Base-by-base conservation (phyloP, 2,797 vertebrate species). In the Delichon dasypus region DNA sequence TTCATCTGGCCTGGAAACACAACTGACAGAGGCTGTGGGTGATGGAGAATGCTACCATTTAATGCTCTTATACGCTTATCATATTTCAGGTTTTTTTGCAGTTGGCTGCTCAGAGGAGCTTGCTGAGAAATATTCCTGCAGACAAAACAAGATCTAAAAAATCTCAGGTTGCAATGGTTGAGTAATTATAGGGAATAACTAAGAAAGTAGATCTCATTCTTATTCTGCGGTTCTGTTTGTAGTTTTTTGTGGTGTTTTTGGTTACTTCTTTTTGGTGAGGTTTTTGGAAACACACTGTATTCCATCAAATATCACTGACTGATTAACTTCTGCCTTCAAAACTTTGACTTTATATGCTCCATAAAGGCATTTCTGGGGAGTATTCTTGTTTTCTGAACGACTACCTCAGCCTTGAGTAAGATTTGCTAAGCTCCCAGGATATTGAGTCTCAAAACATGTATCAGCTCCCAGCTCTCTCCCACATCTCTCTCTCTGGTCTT, bases 1-100 rank as follows among this genome's bases (percentile, higher is more conserved):
- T 95, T 95, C 80, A 89, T 94, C 68, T 94, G 91, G 82, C 45
- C 60, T 94, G 73, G 71, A 94, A 96, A 54, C 58, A 95, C 80
- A 93, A 91, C 53, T 94, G 89, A 87, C 57, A 82, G 79, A 84
- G 93, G 71, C 80, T 85, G 88, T 65, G 88, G 71, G 85, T 91
- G 85, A 94, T 55, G 29, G 61, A 89, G 86, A 96, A 95, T 85
- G 84, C 83, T 90, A 89, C 74, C 74, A 87, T 76, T 91, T 90
- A 93, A 87, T 89, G 84, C 68, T 90, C 66, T 90, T 87, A 77
- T 17, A 87, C 0, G 44, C 90, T 93, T 94, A 91, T 95, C 95
- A 38, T 74, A 89, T 97, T 94, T 94, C 93, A 93, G 1, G 80
- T 9, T 36, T 81, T 89, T 94, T 85, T 91, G 74, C 67, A 92